phyloP scores from a whole-genome alignment of 2,888 invertebrate species.

The Lutraria lutraria region DNA sequence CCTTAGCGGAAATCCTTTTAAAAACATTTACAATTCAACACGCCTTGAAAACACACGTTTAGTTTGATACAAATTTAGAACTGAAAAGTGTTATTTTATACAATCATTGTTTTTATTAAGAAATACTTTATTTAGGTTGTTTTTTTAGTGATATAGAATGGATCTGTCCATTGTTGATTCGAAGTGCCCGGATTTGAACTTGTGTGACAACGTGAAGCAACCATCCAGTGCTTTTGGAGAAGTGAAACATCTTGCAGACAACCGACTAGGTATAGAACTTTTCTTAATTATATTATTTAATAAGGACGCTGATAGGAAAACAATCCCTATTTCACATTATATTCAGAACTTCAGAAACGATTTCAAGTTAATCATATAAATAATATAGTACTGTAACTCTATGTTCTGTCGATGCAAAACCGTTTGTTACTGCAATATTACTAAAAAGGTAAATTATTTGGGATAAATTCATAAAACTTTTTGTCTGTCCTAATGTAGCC shows the following conservation, averaged over 20 bases:
- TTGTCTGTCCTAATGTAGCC: no score
- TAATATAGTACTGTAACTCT: not conserved
- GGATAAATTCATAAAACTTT: no score
- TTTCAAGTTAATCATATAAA: not conserved
- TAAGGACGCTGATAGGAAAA: not conserved
- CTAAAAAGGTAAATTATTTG: no score
- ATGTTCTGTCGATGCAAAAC: no score
- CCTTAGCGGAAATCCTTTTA: not conserved
- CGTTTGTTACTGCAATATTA: no score
- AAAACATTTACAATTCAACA: not conserved
- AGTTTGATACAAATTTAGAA: not conserved
- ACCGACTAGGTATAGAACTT: not conserved
- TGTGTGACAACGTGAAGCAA: not conserved
- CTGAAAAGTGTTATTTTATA: not conserved
- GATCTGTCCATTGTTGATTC: not conserved
- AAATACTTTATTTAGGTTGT: not conserved
- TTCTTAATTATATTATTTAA: not conserved
- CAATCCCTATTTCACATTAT: not conserved
- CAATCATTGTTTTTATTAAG: not conserved
- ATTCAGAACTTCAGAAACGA: not conserved
- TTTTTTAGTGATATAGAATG: not conserved
- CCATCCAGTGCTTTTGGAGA: not conserved
- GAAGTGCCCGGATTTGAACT: not conserved
- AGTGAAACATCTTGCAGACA: not conserved
- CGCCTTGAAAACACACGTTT: slow-evolving; percentile 3